Conservation (phyloP, 2,888 invertebrate genomes). For the Ligdia adustata region DNA sequence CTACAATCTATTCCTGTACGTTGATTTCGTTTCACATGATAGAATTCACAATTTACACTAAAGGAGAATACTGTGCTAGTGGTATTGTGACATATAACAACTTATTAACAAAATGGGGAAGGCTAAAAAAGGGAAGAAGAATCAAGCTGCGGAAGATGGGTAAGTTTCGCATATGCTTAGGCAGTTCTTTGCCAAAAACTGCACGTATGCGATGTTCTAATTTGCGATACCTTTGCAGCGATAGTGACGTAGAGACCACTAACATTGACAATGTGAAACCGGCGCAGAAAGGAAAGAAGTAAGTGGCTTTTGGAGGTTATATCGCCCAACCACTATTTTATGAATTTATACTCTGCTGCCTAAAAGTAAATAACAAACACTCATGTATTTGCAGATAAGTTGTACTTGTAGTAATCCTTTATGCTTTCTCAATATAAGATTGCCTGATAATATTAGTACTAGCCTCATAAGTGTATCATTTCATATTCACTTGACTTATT, state of each 20-base stretch:
- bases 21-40: conserved; percentile 79
- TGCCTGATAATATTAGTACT: too few relatives aligned
- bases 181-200: conserved; percentile 39
- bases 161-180: conserved; percentile 76
- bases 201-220: conserved; percentile 30
- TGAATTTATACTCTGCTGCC: not conserved
- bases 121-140: conserved; percentile 92
- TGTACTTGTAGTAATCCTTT: too few relatives aligned
- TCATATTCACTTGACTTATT: too few relatives aligned
- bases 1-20: conserved; percentile 61
- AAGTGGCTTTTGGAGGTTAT: conserved; percentile 71
- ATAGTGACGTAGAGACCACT: conserved; percentile 84
- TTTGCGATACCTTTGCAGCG: conserved; percentile 74
- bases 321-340: conserved; percentile 15
- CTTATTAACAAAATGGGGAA: conserved; percentile 86
- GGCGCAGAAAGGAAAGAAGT: conserved; percentile 73
- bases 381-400: too few relatives aligned
- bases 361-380: too few relatives aligned
- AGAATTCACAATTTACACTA: conserved; percentile 69
- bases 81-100: conserved; percentile 75
- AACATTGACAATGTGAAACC: conserved; percentile 70
- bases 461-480: too few relatives aligned
- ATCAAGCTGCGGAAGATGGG: conserved; percentile 89
- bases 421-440: too few relatives aligned
- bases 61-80: conserved; percentile 63